Evolutionary conservation across 1,140 invertebrate species (phyloP).

Genomic region (Leucophenga varia): DNA sequence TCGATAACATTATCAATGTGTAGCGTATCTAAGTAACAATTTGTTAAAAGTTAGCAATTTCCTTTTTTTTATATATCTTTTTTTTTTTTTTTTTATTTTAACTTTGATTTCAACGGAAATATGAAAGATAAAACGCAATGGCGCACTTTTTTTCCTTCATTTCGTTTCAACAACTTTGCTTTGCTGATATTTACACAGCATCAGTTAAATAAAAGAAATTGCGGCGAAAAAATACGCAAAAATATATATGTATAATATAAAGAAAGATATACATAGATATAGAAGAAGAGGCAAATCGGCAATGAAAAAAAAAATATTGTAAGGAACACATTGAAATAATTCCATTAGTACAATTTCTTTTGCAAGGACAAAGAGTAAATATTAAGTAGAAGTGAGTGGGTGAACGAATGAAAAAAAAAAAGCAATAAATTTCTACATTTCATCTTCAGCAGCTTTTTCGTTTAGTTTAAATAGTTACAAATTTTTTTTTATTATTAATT

Average conservation of each 20-base stretch:
- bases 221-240: conserved; percentile 31
- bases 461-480: no score
- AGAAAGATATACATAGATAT: no score
- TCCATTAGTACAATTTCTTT: conserved; percentile 57
- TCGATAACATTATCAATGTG: no score
- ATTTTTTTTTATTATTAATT: no score
- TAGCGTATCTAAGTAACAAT: no score
- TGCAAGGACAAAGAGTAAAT: conserved; percentile 56
- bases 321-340: conserved; percentile 36
- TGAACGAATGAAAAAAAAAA: neutral
- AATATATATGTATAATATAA: no score
- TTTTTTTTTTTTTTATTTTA: conserved; percentile 13
- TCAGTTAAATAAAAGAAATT: conserved; percentile 10
- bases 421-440: no score
- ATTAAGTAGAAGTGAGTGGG: conserved; percentile 17
- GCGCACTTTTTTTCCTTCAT: no score
- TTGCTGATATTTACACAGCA: conserved; percentile 40
- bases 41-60: no score
- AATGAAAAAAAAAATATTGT: conserved; percentile 24
- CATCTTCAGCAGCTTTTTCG: no score
- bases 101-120: conserved; percentile 4
- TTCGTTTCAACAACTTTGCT: conserved; percentile 3
- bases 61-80: conserved; percentile 5
- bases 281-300: neutral
- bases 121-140: conserved; percentile 6